Evolutionary conservation across 2,797 vertebrate genomes (phyloP).

Genomic region (Peromyscus eremicus): DNA sequence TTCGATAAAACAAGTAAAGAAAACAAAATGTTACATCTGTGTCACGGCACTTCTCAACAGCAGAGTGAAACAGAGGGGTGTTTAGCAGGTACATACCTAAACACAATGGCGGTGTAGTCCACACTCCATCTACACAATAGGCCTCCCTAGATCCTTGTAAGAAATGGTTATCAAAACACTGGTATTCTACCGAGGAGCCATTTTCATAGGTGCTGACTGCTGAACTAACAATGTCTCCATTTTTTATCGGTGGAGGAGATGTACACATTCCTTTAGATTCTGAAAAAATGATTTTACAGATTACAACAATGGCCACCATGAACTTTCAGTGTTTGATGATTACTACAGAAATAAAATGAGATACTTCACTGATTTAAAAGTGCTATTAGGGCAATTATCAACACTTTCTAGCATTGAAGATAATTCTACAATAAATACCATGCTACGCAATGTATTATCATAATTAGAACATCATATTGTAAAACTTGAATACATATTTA

Average conservation of each 20-base stretch:
- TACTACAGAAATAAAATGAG: constrained; percentile 33
- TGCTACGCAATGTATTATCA: not conserved
- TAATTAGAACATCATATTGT: not conserved
- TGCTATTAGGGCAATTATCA: not conserved
- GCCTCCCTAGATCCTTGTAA: constrained; percentile 86
- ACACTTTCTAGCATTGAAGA: not conserved
- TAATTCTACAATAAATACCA: not conserved
- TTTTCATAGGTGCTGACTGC: constrained; percentile 78
- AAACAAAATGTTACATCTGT: not conserved
- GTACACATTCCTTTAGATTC: constrained; percentile 83
- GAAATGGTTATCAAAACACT: constrained; percentile 86
- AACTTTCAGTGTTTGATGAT: not conserved
- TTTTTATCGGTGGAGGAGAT: constrained; percentile 85
- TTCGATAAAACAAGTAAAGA: not conserved
- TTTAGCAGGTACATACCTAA: constrained; percentile 84
- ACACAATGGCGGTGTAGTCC: constrained; percentile 87
- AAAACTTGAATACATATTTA: not conserved
- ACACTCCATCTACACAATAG: constrained; percentile 85
- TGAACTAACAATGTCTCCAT: constrained; percentile 78
- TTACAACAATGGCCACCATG: not conserved
- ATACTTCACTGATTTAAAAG: not conserved
- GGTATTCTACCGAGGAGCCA: constrained; percentile 87
- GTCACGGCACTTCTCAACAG: not conserved
- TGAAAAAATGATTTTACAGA: constrained; percentile 71
- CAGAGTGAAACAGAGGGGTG: not conserved